phyloP scores from a whole-genome alignment of 2,797 vertebrate genomes.

The Melanotaenia pygmaea region DNA sequence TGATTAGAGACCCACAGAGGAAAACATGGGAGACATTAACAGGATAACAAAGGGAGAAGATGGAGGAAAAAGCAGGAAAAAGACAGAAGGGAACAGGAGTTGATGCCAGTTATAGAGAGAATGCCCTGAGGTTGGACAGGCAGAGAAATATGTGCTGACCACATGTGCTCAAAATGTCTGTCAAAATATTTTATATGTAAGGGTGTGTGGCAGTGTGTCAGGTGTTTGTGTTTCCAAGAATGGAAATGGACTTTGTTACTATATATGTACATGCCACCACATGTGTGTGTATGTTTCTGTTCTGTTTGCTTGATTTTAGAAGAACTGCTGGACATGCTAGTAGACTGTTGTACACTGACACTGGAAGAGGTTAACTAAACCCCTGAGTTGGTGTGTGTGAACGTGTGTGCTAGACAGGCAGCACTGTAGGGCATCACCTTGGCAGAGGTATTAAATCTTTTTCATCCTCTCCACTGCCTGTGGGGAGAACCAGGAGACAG shows the following conservation, averaged over 20 bases:
- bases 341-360: constrained; percentile 49
- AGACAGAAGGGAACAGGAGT: constrained; percentile 27
- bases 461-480: constrained; percentile 72
- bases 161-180: constrained; percentile 39
- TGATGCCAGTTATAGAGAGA: constrained; percentile 34
- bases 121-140: constrained; percentile 35
- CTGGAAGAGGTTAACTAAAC: constrained; percentile 64
- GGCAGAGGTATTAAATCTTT: constrained; percentile 76
- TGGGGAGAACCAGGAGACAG: constrained; percentile 52
- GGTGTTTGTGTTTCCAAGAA: constrained; percentile 7
- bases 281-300: constrained; percentile 13
- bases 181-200: constrained; percentile 14
- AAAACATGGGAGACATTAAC: constrained; percentile 5
- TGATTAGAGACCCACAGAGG: constrained; percentile 4
- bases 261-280: background rate
- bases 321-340: constrained; percentile 51
- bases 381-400: constrained; percentile 9
- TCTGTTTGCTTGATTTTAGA: constrained; percentile 17
- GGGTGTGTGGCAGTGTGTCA: constrained; percentile 37
- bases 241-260: background rate
- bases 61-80: constrained; percentile 9
- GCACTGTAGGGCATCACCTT: constrained; percentile 74
- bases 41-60: constrained; percentile 19
- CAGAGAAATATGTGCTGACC: constrained; percentile 21
- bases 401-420: constrained; percentile 44